A percentile compares a stretch with the other conserved stretches of the same genome.
Conservation (phyloP, 37 sponge, comb jelly and placozoan genomes). For the Beroe ovata region DNA sequence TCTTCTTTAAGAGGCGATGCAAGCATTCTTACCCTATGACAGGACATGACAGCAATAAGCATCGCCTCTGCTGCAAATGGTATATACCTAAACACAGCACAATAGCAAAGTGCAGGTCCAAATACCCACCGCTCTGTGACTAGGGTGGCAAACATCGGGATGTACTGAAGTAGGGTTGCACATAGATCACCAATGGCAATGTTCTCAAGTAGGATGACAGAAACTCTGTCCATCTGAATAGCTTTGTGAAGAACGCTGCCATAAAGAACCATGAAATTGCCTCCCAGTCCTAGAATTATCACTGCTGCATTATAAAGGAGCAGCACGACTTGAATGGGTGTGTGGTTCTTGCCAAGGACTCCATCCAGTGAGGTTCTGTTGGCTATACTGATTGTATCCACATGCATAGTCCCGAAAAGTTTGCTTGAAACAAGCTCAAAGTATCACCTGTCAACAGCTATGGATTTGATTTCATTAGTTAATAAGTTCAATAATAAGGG, state of each 20-base stretch:
- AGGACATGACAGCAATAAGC: conserved; percentile 10
- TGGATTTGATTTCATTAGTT: too few relatives aligned
- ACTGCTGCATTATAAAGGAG: too few relatives aligned
- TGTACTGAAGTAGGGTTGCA: not conserved
- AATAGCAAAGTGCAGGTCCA: not conserved
- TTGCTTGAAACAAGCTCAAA: too few relatives aligned
- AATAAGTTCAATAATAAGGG: too few relatives aligned
- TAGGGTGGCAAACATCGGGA: conserved; percentile 1
- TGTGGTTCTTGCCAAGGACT: too few relatives aligned
- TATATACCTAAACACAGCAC: not conserved
- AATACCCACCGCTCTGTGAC: not conserved
- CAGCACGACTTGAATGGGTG: too few relatives aligned
- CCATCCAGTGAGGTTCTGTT: too few relatives aligned
- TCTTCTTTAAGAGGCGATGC: not conserved
- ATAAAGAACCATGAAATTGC: not conserved
- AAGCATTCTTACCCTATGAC: not conserved
- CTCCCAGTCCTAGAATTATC: conserved; percentile 21
- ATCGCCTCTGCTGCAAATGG: not conserved
- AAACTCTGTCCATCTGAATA: not conserved
- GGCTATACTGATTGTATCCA: too few relatives aligned
- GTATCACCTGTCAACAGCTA: too few relatives aligned
- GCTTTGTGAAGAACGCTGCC: not conserved
- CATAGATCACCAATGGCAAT: not conserved
- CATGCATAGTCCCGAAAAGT: too few relatives aligned
- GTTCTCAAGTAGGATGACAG: conserved; percentile 5